These are phyloP conservation scores for Drosophila vallismaia DNA, from an alignment of 2,888 invertebrate species.

Conservation along the genomic window DNA sequence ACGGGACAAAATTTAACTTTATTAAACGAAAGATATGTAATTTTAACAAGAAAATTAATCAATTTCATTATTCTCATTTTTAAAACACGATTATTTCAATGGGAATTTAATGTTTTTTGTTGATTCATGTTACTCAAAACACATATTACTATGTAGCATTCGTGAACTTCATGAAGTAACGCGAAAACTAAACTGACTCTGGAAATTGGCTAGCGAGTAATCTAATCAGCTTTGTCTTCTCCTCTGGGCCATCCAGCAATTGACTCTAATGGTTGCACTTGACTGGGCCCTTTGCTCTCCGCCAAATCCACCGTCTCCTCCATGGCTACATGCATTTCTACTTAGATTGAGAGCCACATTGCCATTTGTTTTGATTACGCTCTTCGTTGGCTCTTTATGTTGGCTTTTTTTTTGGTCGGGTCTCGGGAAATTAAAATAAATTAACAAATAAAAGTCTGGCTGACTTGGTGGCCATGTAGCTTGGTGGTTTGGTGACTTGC, in stretches of 20 bases:
- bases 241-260: conserved; percentile 36
- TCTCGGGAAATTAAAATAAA: conserved; percentile 59
- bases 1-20: background rate
- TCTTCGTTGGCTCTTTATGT: conserved; percentile 14
- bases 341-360: conserved; percentile 44
- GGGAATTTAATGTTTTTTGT: too few species aligned
- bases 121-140: too few species aligned
- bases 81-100: too few species aligned
- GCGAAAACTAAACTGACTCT: conserved; percentile 4
- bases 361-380: conserved; percentile 54
- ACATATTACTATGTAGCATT: background rate
- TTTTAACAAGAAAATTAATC: too few species aligned
- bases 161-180: background rate
- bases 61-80: too few species aligned
- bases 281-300: conserved; percentile 7
- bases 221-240: conserved; percentile 52
- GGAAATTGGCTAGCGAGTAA: conserved; percentile 41
- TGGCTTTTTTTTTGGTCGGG: conserved; percentile 4
- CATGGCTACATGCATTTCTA: conserved; percentile 38
- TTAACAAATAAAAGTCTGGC: conserved; percentile 44
- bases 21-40: too few species aligned
- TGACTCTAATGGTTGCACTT: conserved; percentile 51
- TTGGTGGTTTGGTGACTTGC: conserved; percentile 14
- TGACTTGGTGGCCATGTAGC: conserved; percentile 15
- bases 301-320: conserved; percentile 3